A percentile compares a stretch with the other conserved stretches of the same genome.
Evolutionary conservation across 1,140 invertebrate species (phyloP).

Genomic region (Drosophila takahashii): DNA sequence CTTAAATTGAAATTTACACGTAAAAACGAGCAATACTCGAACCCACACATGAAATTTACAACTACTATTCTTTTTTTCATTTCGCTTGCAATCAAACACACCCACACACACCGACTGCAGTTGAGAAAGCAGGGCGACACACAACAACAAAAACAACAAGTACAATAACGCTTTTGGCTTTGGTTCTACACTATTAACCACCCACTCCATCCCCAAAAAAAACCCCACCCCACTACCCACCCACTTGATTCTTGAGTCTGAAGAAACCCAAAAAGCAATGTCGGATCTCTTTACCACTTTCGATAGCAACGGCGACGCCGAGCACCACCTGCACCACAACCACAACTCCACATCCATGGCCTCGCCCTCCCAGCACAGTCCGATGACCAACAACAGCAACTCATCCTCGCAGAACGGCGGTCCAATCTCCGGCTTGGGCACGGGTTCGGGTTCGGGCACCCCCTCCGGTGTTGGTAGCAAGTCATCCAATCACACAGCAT

Average conservation of each 20-base stretch:
- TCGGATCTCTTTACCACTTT: constrained; percentile 80
- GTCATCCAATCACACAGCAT: constrained; percentile 51
- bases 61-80: constrained; percentile 38
- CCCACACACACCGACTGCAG: constrained; percentile 9
- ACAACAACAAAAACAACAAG: constrained; percentile 32
- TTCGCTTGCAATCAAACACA: constrained; percentile 14
- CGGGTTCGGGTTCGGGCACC: constrained; percentile 70
- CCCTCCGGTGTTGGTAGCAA: constrained; percentile 30
- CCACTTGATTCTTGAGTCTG: constrained; percentile 26
- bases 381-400: constrained; percentile 78
- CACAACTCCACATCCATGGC: constrained; percentile 68
- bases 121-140: constrained; percentile 7
- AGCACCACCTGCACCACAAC: constrained; percentile 40
- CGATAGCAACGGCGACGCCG: constrained; percentile 76
- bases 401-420: constrained; percentile 74
- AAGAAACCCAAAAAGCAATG: constrained; percentile 64
- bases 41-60: constrained; percentile 26
- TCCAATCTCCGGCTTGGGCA: constrained; percentile 41
- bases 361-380: constrained; percentile 87
- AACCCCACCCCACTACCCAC: neutral
- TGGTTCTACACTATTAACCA: constrained; percentile 38
- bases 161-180: constrained; percentile 30
- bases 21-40: neutral
- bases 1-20: neutral
- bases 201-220: neutral